Conservation (phyloP, 23 tunicate species). For the Trididemnum clinides region DNA sequence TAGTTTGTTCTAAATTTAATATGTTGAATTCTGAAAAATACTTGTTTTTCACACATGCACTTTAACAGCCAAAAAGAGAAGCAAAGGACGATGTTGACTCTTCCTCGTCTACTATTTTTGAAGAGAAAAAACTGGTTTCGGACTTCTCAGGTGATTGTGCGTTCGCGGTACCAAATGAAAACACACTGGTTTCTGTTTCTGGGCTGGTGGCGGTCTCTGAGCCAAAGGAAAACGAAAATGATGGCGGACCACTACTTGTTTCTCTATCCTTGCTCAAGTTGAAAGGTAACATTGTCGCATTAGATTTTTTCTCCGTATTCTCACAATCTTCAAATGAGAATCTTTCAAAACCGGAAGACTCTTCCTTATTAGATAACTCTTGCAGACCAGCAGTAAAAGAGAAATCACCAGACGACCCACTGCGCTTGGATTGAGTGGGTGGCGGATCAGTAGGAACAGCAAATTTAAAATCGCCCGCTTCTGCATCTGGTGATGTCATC, state of each 20-base stretch:
- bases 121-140: background rate
- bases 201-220: background rate
- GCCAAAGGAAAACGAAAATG: background rate
- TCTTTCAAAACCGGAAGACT: background rate
- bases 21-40: too few relatives aligned
- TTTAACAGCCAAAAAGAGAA: conserved; percentile 7
- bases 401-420: background rate
- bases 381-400: background rate
- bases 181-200: background rate
- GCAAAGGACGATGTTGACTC: conserved; percentile 1
- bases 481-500: background rate
- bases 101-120: background rate
- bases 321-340: background rate
- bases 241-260: background rate
- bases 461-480: conserved; percentile 12
- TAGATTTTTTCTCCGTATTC: background rate
- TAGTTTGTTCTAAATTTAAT: too few relatives aligned
- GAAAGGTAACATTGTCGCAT: background rate
- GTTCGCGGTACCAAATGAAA: background rate
- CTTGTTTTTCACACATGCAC: too few relatives aligned
- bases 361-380: background rate
- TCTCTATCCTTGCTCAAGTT: background rate
- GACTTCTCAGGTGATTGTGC: background rate
- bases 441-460: conserved; percentile 18
- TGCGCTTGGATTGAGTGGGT: background rate